A percentile compares a stretch with the other conserved stretches of the same genome.
Evolutionary conservation across 2,888 invertebrate genomes (phyloP).

Genomic region (Lepetodrilus schrolli): DNA sequence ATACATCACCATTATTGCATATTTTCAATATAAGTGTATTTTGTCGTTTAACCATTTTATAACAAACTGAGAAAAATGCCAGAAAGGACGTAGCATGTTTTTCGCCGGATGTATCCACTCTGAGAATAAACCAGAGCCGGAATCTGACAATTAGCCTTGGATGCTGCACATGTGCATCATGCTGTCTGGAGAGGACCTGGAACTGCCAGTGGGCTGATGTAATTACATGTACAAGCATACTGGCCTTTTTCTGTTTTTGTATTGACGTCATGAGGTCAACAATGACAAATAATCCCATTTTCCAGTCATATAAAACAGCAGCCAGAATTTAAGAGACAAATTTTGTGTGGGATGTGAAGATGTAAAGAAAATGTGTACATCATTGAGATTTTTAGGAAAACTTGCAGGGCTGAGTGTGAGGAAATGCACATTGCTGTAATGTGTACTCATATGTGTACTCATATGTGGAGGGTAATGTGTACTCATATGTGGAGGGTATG

Average conservation of each 20-base stretch:
- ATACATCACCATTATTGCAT: not conserved
- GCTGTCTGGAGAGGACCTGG: not conserved
- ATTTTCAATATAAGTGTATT: not conserved
- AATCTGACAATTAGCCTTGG: not conserved
- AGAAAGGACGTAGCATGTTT: not conserved
- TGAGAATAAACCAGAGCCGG: not conserved
- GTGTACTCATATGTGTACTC: too few species aligned
- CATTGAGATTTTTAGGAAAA: too few species aligned
- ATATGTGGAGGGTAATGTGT: too few species aligned
- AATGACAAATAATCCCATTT: too few species aligned
- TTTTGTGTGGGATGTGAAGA: too few species aligned
- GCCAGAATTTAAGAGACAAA: too few species aligned
- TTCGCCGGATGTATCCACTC: not conserved
- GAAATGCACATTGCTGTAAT: too few species aligned
- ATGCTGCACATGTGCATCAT: not conserved
- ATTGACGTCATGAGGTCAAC: too few species aligned
- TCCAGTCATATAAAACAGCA: too few species aligned
- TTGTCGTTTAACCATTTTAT: not conserved
- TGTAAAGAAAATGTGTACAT: too few species aligned
- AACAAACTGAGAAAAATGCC: not conserved
- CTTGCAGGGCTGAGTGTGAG: too few species aligned
- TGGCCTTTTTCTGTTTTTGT: not conserved
- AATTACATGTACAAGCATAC: not conserved
- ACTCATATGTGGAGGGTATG: too few species aligned
- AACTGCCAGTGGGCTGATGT: not conserved